phyloP scores from a whole-genome alignment of 2,113 vertebrate species.

The Micronycteris hirsuta region DNA sequence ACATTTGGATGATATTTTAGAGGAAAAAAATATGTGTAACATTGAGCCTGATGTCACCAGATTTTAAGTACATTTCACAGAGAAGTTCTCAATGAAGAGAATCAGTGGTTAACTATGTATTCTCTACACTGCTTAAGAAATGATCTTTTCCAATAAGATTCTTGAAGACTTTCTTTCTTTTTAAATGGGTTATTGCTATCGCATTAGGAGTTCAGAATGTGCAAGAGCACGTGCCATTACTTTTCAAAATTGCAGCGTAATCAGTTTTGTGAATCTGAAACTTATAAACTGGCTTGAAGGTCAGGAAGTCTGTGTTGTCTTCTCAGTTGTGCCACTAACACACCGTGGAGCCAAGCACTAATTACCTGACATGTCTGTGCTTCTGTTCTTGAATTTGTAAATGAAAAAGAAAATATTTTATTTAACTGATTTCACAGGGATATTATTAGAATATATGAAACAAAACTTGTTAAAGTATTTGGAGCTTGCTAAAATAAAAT shows the following conservation, averaged over 20 bases:
- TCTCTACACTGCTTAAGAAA: not conserved
- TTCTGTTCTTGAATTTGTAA: conserved; percentile 31
- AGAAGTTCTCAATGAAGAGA: conserved; percentile 21
- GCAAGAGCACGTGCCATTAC: not conserved
- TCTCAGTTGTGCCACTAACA: not conserved
- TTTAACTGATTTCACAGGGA: conserved; percentile 9
- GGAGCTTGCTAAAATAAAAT: conserved; percentile 19
- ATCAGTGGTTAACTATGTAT: not conserved
- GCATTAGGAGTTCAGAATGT: conserved; percentile 23
- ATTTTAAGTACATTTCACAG: conserved; percentile 48
- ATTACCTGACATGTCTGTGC: not conserved
- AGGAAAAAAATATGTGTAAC: conserved; percentile 16
- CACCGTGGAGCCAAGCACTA: not conserved
- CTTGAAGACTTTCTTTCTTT: not conserved
- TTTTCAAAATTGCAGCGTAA: conserved; percentile 12
- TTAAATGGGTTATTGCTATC: conserved; percentile 12
- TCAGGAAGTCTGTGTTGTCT: not conserved
- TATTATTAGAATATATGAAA: conserved; percentile 14
- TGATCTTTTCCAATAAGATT: conserved; percentile 22
- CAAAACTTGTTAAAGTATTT: conserved; percentile 11
- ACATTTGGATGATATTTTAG: conserved; percentile 36
- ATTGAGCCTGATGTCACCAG: not conserved
- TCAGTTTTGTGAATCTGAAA: conserved; percentile 35
- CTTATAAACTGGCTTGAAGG: not conserved
- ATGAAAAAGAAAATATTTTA: conserved; percentile 28